Conservation (phyloP, 2,113 vertebrate species). For the Vireo altiloquus region DNA sequence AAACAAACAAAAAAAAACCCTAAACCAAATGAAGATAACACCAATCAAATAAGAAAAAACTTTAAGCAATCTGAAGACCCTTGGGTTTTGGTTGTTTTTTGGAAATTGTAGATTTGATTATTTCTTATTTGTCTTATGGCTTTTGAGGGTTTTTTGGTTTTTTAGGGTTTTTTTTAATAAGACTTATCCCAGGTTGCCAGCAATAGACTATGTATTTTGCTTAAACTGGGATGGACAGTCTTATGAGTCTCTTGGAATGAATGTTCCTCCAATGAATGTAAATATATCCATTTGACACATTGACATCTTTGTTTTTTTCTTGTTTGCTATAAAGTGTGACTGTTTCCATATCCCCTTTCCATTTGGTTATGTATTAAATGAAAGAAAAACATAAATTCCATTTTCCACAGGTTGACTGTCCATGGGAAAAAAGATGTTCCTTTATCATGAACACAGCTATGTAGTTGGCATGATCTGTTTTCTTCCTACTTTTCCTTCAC, state of each 20-base stretch:
- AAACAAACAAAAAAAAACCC: fast-evolving
- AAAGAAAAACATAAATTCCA: neutral
- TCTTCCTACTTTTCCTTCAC: neutral
- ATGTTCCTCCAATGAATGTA: neutral
- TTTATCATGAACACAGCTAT: neutral
- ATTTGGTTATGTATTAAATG: neutral
- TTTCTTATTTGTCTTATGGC: neutral
- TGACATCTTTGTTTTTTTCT: neutral
- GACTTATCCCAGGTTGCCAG: neutral
- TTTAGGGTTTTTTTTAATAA: neutral
- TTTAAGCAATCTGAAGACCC: neutral
- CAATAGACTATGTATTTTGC: neutral
- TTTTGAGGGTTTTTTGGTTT: neutral
- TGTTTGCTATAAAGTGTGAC: neutral
- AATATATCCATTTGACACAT: neutral
- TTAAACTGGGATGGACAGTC: neutral
- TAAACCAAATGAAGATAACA: fast-evolving
- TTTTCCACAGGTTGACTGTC: neutral
- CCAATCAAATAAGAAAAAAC: neutral
- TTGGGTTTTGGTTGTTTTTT: neutral
- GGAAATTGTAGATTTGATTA: neutral
- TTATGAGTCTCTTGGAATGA: neutral
- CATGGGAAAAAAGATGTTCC: neutral
- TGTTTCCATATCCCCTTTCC: neutral
- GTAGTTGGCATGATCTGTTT: neutral